Conservation (phyloP, 2,888 invertebrate species). For the Parochlus steinenii region DNA sequence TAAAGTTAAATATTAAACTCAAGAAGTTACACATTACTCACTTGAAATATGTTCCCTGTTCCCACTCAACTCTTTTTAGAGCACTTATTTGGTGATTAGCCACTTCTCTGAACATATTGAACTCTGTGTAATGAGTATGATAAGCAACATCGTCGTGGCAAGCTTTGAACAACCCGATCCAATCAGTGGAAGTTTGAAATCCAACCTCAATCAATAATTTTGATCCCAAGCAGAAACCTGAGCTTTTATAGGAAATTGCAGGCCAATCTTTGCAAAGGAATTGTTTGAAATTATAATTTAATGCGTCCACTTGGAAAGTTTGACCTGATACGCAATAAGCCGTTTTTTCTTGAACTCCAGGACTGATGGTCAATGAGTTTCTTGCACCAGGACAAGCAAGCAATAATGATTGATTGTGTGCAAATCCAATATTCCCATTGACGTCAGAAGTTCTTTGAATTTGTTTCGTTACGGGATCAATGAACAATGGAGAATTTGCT, state of each 20-base stretch:
- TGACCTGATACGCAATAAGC: conserved; percentile 17
- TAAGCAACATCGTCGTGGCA: conserved; percentile 19
- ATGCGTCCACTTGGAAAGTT: conserved; percentile 16
- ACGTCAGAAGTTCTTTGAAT: conserved; percentile 16
- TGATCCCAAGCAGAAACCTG: conserved; percentile 15
- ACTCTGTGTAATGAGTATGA: conserved; percentile 19
- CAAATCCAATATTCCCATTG: conserved; percentile 16
- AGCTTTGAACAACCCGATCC: conserved; percentile 19
- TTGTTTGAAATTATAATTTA: conserved; percentile 15
- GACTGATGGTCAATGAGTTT: too few species aligned
- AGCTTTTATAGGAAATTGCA: conserved; percentile 14
- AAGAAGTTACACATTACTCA: too few species aligned
- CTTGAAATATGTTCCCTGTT: too few species aligned
- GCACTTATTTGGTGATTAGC: conserved; percentile 17
- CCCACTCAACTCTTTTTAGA: conserved; percentile 18
- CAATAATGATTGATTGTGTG: conserved; percentile 15
- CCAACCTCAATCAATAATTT: conserved; percentile 19
- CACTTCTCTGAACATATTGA: conserved; percentile 17
- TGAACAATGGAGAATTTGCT: too few species aligned
- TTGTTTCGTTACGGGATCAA: too few species aligned
- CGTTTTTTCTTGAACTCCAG: too few species aligned
- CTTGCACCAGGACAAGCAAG: conserved; percentile 21
- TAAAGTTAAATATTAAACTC: too few species aligned
- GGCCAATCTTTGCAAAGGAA: conserved; percentile 17
- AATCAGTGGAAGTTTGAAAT: conserved; percentile 17